phyloP scores from a whole-genome alignment of 2,113 vertebrate species.

The Salvelinus sp. region DNA sequence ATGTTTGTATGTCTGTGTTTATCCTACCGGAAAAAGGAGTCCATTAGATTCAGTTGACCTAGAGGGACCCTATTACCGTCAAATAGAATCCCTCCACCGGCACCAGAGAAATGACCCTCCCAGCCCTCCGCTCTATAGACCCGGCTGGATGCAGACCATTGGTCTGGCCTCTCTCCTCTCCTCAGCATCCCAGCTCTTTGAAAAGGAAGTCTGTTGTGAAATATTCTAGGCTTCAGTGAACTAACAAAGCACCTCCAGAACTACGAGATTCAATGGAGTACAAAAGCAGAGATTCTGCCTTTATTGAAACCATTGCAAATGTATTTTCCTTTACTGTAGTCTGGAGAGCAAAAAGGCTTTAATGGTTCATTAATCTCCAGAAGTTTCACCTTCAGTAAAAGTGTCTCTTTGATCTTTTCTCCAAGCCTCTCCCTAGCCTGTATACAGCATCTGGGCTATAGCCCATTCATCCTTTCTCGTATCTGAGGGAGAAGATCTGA shows the following conservation, averaged over 20 bases:
- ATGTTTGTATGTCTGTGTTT: slow-evolving; percentile 31
- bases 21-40: slow-evolving; percentile 27
- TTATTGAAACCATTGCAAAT: neutral
- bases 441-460: slow-evolving; percentile 20
- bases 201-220: neutral
- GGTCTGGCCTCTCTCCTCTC: slow-evolving; percentile 25
- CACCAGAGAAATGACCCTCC: slow-evolving; percentile 32
- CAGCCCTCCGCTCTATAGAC: slow-evolving; percentile 22
- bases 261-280: slow-evolving; percentile 40
- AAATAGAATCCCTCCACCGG: slow-evolving; percentile 42
- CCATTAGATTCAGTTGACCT: slow-evolving; percentile 42
- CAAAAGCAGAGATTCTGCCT: slow-evolving; percentile 48
- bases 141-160: slow-evolving; percentile 42
- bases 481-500: slow-evolving; percentile 13
- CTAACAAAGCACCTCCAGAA: slow-evolving; percentile 66
- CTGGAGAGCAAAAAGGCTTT: slow-evolving; percentile 24
- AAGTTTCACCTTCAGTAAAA: slow-evolving; percentile 28
- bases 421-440: slow-evolving; percentile 20
- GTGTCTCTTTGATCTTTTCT: neutral
- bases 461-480: slow-evolving; percentile 3
- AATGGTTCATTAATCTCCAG: slow-evolving; percentile 38
- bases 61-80: slow-evolving; percentile 35
- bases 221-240: neutral
- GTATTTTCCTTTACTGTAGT: neutral
- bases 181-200: slow-evolving; percentile 38